Conservation (phyloP, 2,888 invertebrate species). For the Dryocosmus kuriphilus region DNA sequence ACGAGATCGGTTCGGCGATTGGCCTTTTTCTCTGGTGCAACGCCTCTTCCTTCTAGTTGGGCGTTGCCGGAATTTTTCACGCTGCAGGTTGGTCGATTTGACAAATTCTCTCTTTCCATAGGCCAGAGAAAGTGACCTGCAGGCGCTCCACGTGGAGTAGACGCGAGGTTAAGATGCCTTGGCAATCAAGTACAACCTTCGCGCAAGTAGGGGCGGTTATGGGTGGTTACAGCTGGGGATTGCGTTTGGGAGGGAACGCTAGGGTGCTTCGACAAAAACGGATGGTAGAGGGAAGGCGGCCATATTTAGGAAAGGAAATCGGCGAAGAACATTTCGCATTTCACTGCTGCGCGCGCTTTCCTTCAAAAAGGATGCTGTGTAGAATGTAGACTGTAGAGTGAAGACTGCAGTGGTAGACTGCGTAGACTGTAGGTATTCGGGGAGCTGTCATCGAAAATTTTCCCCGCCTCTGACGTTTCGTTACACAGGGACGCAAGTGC, state of each 20-base stretch:
- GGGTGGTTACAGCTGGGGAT: constrained; percentile 71
- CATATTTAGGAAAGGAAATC: constrained; percentile 77
- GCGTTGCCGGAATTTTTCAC: constrained; percentile 70
- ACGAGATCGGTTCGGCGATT: constrained; percentile 55
- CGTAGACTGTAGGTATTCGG: constrained; percentile 50
- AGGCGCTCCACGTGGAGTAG: constrained; percentile 70
- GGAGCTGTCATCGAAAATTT: constrained; percentile 58
- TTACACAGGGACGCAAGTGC: constrained; percentile 18
- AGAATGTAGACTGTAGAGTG: too few species aligned
- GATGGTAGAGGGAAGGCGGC: constrained; percentile 67
- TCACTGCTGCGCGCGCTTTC: constrained; percentile 62
- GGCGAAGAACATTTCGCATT: constrained; percentile 74
- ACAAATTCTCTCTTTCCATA: constrained; percentile 58
- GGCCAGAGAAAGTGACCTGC: constrained; percentile 54
- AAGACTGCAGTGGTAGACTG: too few species aligned
- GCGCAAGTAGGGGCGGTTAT: constrained; percentile 76
- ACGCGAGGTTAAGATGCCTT: constrained; percentile 76
- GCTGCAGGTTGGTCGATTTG: constrained; percentile 60
- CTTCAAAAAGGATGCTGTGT: constrained; percentile 53
- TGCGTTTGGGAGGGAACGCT: constrained; percentile 58
- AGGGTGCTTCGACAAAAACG: constrained; percentile 50
- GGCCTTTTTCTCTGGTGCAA: constrained; percentile 69
- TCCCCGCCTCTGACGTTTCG: constrained; percentile 37
- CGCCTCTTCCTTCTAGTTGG: constrained; percentile 70
- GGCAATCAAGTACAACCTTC: constrained; percentile 78